Evolutionary conservation across 2,888 invertebrate genomes (phyloP), one percentile per base, ranked within the genome.

Genomic region (Chloroclysta siterata): DNA sequence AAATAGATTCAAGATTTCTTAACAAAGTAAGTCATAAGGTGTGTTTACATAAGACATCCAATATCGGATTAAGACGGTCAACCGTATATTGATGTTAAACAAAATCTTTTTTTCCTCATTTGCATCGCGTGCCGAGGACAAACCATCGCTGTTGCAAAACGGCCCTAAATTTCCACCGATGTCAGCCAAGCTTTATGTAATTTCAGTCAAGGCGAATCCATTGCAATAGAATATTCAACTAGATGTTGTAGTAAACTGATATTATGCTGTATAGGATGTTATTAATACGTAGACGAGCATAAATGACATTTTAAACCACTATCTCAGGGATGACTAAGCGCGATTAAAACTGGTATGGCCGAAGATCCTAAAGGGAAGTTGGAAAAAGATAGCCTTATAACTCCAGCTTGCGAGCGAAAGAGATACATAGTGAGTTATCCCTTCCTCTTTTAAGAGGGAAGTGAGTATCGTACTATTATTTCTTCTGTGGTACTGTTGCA

Each of bases 281-380:
- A 44, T 52, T 22, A 72, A 70, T 72, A 29, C 22, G 70, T 48
- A 51, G 58, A 50, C 48, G 55, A 50, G 50, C 77, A 78, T 84
- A 83, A 77, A 76, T 88, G 88, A 85, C 87, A 88, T 89, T 88
- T 87, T 72, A 80, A 83, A 80, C 80, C 73, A 81, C 85, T 79
- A 87, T 86, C 85, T 80, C 84, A 76, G 72, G 78, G 82, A 83
- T 90, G 90, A 90, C 88, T 87, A 85, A 87, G 88, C 88, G 77
- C 76, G 74, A 81, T 80, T 80, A 74, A 80, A 87, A 89, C 89
- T 87, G 82, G 88, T 88, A 83, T 84, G 70, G 71, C 67, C 60
- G 74, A 80, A 74, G 81, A 81, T 78, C 73, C 72, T 72, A 75
- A 81, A 81, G 78, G 81, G 79, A 79, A 75, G 81, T 68, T 61